A percentile compares a stretch with the other conserved stretches of the same genome.
Conservation (phyloP, 2,888 invertebrate genomes). For the Tenthredo notha region DNA sequence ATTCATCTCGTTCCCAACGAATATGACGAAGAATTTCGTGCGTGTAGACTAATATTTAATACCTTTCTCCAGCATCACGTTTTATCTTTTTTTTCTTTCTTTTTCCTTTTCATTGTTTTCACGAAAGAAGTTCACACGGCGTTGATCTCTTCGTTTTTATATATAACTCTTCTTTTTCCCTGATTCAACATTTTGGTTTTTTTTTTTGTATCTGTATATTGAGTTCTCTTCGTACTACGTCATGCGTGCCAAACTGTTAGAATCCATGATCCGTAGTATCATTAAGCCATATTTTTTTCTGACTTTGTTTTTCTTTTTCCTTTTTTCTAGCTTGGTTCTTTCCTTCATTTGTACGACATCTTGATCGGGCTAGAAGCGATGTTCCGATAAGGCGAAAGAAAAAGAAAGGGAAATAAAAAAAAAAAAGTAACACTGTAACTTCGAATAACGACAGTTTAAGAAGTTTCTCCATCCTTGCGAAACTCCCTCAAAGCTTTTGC, state of each 20-base stretch:
- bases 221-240: not conserved
- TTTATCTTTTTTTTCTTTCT: too few species aligned
- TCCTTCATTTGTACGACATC: slow-evolving; percentile 38
- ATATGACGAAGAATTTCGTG: not conserved
- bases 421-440: slow-evolving; percentile 39
- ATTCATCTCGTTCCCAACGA: not conserved
- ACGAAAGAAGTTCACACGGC: slow-evolving; percentile 4
- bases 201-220: not conserved
- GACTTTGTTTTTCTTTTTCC: not conserved
- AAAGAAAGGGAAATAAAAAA: slow-evolving; percentile 21
- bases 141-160: not conserved
- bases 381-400: slow-evolving; percentile 30
- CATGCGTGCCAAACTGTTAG: slow-evolving; percentile 5
- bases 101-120: not conserved
- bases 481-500: slow-evolving; percentile 44
- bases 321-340: not conserved
- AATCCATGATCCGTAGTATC: slow-evolving; percentile 14
- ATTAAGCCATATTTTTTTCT: slow-evolving; percentile 16
- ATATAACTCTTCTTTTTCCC: not conserved
- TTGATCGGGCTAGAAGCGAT: slow-evolving; percentile 40
- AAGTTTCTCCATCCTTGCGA: slow-evolving; percentile 39
- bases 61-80: not conserved
- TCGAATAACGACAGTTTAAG: slow-evolving; percentile 49
- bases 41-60: slow-evolving; percentile 4
- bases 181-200: not conserved